Evolutionary conservation across 1,140 invertebrate genomes (phyloP).

Genomic region (Saccostrea cuccullata): DNA sequence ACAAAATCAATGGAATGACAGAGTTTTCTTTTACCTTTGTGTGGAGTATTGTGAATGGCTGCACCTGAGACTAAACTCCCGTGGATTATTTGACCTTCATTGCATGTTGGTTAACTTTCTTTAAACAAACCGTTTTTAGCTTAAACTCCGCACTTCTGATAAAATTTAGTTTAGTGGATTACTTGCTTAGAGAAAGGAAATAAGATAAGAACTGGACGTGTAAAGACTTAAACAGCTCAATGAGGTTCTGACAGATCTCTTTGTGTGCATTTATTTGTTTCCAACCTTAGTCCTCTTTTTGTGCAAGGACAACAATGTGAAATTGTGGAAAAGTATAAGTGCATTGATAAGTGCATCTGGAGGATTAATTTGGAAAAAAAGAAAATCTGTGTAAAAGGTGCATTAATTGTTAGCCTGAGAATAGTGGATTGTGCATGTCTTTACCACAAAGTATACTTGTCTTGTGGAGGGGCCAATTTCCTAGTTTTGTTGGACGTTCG

Average conservation of each 20-base stretch:
- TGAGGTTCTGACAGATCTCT: constrained; percentile 12
- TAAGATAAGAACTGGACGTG: constrained; percentile 12
- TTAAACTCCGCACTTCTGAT: neutral
- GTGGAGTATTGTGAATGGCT: neutral
- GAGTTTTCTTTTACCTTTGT: neutral
- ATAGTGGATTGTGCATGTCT: neutral
- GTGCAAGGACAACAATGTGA: neutral
- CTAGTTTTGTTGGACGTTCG: neutral
- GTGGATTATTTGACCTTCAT: constrained; percentile 30
- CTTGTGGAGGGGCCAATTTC: neutral
- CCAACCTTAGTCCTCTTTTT: neutral
- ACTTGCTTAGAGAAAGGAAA: constrained; percentile 3
- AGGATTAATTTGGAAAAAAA: neutral
- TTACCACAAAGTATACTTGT: neutral
- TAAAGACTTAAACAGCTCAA: neutral
- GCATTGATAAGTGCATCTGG: neutral
- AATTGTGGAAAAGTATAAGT: neutral
- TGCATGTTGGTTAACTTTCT: constrained; percentile 27
- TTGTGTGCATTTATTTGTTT: neutral
- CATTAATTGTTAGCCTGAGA: neutral
- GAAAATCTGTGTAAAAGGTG: neutral
- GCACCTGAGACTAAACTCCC: constrained; percentile 4
- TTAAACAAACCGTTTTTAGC: neutral
- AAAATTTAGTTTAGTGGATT: neutral
- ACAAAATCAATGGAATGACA: constrained; percentile 23